Conservation (phyloP, 2,113 vertebrate species). For the Dryoscopus gambensis region DNA sequence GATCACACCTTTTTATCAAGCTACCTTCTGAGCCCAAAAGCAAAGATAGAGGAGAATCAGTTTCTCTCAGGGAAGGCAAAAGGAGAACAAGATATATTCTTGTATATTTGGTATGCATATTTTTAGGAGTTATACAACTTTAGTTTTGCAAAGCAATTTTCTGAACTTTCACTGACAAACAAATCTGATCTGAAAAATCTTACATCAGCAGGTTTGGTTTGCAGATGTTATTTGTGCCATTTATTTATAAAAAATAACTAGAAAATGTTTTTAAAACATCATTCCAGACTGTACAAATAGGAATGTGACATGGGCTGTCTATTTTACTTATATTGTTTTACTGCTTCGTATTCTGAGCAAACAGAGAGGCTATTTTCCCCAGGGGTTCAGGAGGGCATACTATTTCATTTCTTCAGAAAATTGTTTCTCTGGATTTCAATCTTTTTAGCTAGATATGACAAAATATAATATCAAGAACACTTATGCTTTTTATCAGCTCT, state of each 20-base stretch:
- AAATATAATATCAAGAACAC: slow-evolving; percentile 99
- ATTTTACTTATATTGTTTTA: slow-evolving; percentile 89
- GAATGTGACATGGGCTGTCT: slow-evolving; percentile 88
- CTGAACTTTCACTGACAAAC: slow-evolving; percentile 55
- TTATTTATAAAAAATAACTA: slow-evolving; percentile 77
- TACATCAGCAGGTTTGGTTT: slow-evolving; percentile 60
- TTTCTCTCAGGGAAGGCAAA: background rate
- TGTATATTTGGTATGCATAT: slow-evolving; percentile 1
- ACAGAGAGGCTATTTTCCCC: slow-evolving; percentile 89
- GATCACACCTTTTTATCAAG: background rate
- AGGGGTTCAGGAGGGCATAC: slow-evolving; percentile 94
- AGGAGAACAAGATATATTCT: background rate
- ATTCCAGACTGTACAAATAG: slow-evolving; percentile 70
- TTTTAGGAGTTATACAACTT: slow-evolving; percentile 28
- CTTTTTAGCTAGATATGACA: slow-evolving; percentile 97
- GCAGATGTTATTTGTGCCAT: slow-evolving; percentile 70
- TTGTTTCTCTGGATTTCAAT: slow-evolving; percentile 99
- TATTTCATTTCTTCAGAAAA: slow-evolving; percentile 99
- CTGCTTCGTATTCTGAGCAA: slow-evolving; percentile 92
- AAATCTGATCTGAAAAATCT: slow-evolving; percentile 65
- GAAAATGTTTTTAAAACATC: slow-evolving; percentile 75
- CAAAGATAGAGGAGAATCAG: background rate
- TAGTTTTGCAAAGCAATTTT: slow-evolving; percentile 61
- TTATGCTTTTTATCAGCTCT: slow-evolving; percentile 99
- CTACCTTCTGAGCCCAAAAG: background rate